Evolutionary conservation across 2,113 vertebrate species (phyloP), one percentile per base, ranked within the genome.

Genomic region (Ariopsis seemanni): DNA sequence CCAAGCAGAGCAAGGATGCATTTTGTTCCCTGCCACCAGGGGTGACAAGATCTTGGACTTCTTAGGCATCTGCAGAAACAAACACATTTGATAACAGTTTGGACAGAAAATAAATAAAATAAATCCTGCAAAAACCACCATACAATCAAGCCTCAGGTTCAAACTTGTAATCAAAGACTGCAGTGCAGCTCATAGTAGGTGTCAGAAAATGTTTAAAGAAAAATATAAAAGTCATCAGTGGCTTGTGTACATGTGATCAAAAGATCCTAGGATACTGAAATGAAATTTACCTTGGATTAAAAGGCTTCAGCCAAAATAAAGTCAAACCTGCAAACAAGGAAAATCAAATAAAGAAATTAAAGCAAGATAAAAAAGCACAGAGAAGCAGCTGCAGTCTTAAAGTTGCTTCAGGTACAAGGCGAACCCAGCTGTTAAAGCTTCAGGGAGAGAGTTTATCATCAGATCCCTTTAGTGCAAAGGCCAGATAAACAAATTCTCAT

Each of bases 381-480:
- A 15, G 52, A 3, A 63, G 1, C 8, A 25, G 0, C 22, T 65
- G 62, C 3, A 65, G 62, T 7, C 5, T 69, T 30, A 6, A 0
- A 71, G 1, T 12, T 14, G 60, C 20, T 62, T 7, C 18, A n/a
- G 8, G 2, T 2, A 79, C 10, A 7, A 27, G 20, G 14, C 17
- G 5, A 27, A 60, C 9, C 42, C 42, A 7, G 17, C 63, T 17
- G 63, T 83, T 30, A 20, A 50, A 69, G 27, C 77, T 8, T 87
- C 89, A 85, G 86, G 86, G 78, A 89, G 88, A 87, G 86, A 87
- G 83, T 89, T 89, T 77, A 85, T 83, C 58, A 85, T 89, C 89
- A 89, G 67, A 83, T 18, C 77, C 86, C 55, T 74, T 77, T 20
- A 30, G 2, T 12, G 2, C 7, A 84, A 85, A 48, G 74, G 60